These are phyloP conservation scores for Cerastis leucographa DNA, from an alignment of 2,888 invertebrate species.

Conservation along the genomic window DNA sequence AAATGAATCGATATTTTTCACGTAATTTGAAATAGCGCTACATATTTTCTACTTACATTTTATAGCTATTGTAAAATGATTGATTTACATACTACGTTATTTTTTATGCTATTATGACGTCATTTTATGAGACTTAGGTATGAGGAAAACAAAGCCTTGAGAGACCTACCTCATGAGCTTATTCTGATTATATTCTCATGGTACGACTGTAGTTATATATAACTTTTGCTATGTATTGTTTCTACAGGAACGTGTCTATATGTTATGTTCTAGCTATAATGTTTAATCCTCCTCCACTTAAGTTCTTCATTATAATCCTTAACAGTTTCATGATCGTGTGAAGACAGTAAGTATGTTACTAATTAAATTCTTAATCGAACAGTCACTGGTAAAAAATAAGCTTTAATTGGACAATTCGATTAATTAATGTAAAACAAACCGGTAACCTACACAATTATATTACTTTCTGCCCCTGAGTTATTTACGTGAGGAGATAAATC, in stretches of 20 bases:
- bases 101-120: slow-evolving; percentile 51
- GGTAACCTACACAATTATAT: slow-evolving; percentile 33
- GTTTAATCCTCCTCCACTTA: background rate
- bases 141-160: slow-evolving; percentile 23
- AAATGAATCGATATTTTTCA: slow-evolving; percentile 44
- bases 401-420: slow-evolving; percentile 22
- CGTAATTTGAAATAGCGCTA: slow-evolving; percentile 36
- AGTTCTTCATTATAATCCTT: slow-evolving; percentile 21
- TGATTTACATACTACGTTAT: slow-evolving; percentile 53
- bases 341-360: slow-evolving; percentile 16
- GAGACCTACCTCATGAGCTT: slow-evolving; percentile 13
- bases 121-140: slow-evolving; percentile 36
- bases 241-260: background rate
- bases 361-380: slow-evolving; percentile 50
- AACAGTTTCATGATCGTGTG: slow-evolving; percentile 23
- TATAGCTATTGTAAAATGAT: slow-evolving; percentile 54
- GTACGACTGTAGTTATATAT: background rate
- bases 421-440: slow-evolving; percentile 3
- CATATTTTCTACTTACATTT: slow-evolving; percentile 38
- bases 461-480: slow-evolving; percentile 33
- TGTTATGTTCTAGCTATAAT: background rate
- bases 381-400: slow-evolving; percentile 53
- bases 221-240: background rate
- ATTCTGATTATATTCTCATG: slow-evolving; percentile 27
- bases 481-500: slow-evolving; percentile 47